Conservation (phyloP, 2,888 invertebrate genomes). For the Pollenia amentaria region DNA sequence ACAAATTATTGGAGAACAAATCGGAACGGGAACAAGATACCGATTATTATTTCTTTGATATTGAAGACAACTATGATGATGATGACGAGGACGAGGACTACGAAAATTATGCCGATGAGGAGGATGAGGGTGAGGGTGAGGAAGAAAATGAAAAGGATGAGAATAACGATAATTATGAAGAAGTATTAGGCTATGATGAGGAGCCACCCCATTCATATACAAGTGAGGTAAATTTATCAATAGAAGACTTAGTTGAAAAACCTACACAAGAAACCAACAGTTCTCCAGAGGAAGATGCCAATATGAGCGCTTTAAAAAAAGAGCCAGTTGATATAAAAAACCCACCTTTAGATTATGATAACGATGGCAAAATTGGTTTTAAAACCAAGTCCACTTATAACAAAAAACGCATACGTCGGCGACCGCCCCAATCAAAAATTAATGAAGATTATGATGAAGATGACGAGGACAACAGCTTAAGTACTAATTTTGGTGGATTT, state of each 20-base stretch:
- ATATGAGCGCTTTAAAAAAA: slow-evolving; percentile 78
- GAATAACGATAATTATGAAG: slow-evolving; percentile 74
- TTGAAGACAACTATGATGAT: slow-evolving; percentile 75
- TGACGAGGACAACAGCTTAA: slow-evolving; percentile 75
- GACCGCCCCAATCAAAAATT: slow-evolving; percentile 74
- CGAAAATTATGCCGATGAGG: slow-evolving; percentile 65
- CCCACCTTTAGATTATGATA: slow-evolving; percentile 51
- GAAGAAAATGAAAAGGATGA: slow-evolving; percentile 72
- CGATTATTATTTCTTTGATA: slow-evolving; percentile 73
- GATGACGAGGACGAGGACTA: slow-evolving; percentile 73
- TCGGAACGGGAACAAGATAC: slow-evolving; percentile 67
- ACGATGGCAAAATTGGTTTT: slow-evolving; percentile 16
- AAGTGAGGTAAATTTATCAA: slow-evolving; percentile 1
- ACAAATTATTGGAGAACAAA: slow-evolving; percentile 58
- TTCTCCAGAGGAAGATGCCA: slow-evolving; percentile 78
- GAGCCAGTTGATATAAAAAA: background rate
- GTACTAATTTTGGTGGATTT: slow-evolving; percentile 79
- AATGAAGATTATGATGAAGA: slow-evolving; percentile 75
- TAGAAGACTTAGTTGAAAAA: slow-evolving; percentile 72
- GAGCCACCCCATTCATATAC: slow-evolving; percentile 8
- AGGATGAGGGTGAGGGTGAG: slow-evolving; percentile 68
- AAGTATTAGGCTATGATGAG: slow-evolving; percentile 74
- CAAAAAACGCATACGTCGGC: slow-evolving; percentile 78
- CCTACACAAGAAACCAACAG: slow-evolving; percentile 74
- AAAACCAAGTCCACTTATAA: slow-evolving; percentile 74